Base-by-base conservation (phyloP, 2,113 vertebrate genomes). In the Nyctibius bracteatus region DNA sequence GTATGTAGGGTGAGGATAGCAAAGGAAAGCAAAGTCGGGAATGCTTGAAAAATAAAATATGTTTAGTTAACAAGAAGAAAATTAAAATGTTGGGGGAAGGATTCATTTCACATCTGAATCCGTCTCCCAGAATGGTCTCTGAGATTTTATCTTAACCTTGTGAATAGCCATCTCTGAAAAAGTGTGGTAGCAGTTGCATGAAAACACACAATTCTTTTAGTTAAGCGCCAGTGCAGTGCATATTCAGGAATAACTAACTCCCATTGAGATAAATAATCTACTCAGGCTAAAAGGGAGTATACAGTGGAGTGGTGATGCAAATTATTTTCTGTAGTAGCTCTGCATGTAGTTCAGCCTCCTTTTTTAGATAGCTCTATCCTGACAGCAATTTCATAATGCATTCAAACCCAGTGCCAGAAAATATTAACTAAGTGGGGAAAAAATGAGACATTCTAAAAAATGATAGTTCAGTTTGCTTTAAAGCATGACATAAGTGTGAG, bases 11-110 rank as follows among this genome's bases (percentile, higher is more conserved):
- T 98, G 94, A 98, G 96, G 97, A 98, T 95, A 98, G 96, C 95
- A 98, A 98, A 97, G 95, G 96, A 98, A 98, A 98, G 93, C 96
- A 97, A 98, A 98, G 96, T 97, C 58, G 57, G 88, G 96, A 98
- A 97, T 98, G 95, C 96, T 98, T 98, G 98, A 98, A 98, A 98
- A 98, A 97, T 97, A 97, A 98, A 97, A 98, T 96, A 97, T 97
- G 97, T 97, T 96, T 89, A 94, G 86, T 97, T 97, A 98, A 97
- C 90, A 98, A 94, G 78, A 88, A 95, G 95, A 96, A 96, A 98
- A 96, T 47, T 51, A 74, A 86, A 97, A 81, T 27, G 46, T 51
- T 74, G 70, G 71, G 67, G 55, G 95, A 97, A 94, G 75, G 95
- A 95, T 95, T 96, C 43, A 91, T 95, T 44, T 97, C 59, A 79